phyloP scores from a whole-genome alignment of 1,140 invertebrate species.

The Harpegnathos saltator region DNA sequence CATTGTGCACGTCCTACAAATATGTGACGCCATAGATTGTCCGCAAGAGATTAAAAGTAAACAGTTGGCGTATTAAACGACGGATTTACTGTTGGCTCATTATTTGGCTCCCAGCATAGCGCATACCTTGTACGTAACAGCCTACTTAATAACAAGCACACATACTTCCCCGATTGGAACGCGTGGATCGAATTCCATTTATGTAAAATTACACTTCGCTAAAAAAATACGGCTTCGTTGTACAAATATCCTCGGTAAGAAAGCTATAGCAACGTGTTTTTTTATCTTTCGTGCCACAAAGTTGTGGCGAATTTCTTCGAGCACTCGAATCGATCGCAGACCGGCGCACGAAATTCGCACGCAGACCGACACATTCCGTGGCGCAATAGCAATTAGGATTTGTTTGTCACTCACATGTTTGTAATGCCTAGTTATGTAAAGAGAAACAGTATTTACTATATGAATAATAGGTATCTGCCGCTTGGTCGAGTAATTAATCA shows the following conservation, averaged over 20 bases:
- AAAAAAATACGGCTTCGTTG: slow-evolving; percentile 54
- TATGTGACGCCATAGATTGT: slow-evolving; percentile 29
- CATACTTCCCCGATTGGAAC: not conserved
- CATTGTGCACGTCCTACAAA: slow-evolving; percentile 29
- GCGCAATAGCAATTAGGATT: no score
- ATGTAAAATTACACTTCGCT: slow-evolving; percentile 14
- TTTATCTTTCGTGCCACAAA: not conserved
- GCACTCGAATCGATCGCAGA: not conserved
- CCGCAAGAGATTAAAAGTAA: slow-evolving; percentile 36
- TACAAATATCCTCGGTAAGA: slow-evolving; percentile 38
- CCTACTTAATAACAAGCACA: not conserved
- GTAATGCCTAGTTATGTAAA: no score
- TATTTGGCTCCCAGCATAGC: slow-evolving; percentile 10
- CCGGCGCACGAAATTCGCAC: no score
- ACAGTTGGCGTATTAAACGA: slow-evolving; percentile 10
- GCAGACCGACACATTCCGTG: no score
- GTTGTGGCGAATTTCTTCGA: not conserved
- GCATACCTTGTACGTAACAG: slow-evolving; percentile 7
- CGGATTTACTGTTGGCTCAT: slow-evolving; percentile 3
- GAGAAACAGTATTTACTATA: no score
- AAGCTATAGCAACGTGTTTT: not conserved
- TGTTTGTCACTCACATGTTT: no score
- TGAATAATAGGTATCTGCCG: no score
- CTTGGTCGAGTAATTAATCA: no score
- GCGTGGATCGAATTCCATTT: not conserved